Base-by-base conservation (phyloP, 2,113 vertebrate species). In the Girardinichthys multiradiatus region DNA sequence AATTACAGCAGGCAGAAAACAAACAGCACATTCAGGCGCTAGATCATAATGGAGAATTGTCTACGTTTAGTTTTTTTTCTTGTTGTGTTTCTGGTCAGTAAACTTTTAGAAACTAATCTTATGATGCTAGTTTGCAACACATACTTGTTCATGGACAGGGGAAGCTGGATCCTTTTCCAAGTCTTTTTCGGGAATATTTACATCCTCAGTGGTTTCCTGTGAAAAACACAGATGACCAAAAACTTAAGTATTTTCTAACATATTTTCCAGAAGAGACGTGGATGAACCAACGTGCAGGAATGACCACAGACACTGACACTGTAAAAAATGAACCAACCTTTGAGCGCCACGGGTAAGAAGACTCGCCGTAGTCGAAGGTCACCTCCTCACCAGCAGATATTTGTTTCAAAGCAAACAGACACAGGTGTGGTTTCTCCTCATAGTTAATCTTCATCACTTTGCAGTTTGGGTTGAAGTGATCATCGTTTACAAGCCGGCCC, bases 321-420 rank as follows among this genome's bases (percentile, higher is more conserved):
- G 6, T 14, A 29, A n/a, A 54, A 24, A 59, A 48, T 30, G 28
- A 69, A 68, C 37, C 0, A 15, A 88, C 86, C 19, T 1, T 1
- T 42, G 81, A 64, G 33, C 81, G 70, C 86, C 83, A 86, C 0
- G 61, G 4, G 6, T 70, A 67, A 1, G 27, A 42, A 2, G 65
- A 30, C n/a, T 5, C 21, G 8, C 82, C 77, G 2, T 86, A 84
- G 66, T 60, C 68, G 45, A 37, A 89, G 0, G 84, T 89, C 57
- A 85, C 74, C 72, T 89, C 84, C 35, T 81, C 65, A 26, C 65
- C 84, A 19, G 68, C 4, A 31, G 48, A 68, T 28, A 86, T 86
- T 31, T 76, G 24, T 33, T 30, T 84, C 68, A 59, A 11, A 4
- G 87, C 79, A 42, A 87, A 87, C n/a, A 87, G 66, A 11, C 85